These are phyloP conservation scores for Spialia ferax DNA, from an alignment of 2,888 invertebrate species.

Conservation along the genomic window DNA sequence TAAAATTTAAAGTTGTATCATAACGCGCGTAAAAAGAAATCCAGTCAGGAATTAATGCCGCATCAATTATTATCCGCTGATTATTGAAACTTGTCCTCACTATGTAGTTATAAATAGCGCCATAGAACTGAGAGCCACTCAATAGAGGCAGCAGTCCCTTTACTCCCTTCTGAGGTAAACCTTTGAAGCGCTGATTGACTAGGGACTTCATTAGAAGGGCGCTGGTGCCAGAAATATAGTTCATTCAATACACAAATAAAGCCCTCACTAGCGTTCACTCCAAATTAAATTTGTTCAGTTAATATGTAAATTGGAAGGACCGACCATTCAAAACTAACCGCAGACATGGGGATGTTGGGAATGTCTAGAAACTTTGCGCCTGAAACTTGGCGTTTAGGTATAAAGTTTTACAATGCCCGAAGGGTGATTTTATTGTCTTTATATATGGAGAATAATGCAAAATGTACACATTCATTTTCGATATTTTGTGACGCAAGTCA, in stretches of 20 bases:
- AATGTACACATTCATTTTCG: constrained; percentile 3
- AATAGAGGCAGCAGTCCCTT: too few species aligned
- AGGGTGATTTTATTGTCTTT: constrained; percentile 26
- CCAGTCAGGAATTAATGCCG: too few species aligned
- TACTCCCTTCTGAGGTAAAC: neutral
- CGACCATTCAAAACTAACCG: constrained; percentile 4
- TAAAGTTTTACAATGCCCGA: constrained; percentile 20
- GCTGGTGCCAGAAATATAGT: neutral
- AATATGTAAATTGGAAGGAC: constrained; percentile 18
- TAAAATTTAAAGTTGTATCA: too few species aligned
- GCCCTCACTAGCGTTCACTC: neutral
- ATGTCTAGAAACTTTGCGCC: constrained; percentile 28
- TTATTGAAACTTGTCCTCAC: too few species aligned
- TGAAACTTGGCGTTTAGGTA: constrained; percentile 8
- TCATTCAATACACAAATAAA: neutral
- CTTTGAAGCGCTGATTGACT: neutral
- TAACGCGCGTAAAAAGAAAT: too few species aligned
- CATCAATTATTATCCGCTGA: too few species aligned
- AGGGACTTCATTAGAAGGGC: neutral
- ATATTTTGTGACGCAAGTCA: neutral
- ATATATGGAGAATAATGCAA: constrained; percentile 3
- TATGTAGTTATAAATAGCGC: too few species aligned
- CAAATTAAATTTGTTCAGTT: constrained; percentile 12
- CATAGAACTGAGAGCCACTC: neutral
- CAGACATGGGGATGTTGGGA: constrained; percentile 8